Conservation (phyloP, 2,888 invertebrate genomes). For the Acanthosepion esculentum region DNA sequence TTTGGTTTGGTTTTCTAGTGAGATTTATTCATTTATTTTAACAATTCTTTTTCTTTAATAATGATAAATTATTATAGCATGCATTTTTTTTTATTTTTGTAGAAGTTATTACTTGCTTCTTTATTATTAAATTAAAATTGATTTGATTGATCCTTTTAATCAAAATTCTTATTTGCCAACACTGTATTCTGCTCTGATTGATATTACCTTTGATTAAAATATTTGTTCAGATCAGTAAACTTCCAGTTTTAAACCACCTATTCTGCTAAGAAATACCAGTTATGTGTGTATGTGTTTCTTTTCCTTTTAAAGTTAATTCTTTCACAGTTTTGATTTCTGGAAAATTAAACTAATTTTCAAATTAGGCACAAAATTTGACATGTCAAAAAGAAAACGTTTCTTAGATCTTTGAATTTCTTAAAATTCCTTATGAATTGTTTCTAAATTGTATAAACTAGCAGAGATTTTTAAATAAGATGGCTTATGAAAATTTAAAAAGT, state of each 20-base stretch:
- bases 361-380: too few relatives aligned
- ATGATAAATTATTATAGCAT: background rate
- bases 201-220: background rate
- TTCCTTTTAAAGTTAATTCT: background rate
- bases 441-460: too few relatives aligned
- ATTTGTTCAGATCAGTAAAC: background rate
- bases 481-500: too few relatives aligned
- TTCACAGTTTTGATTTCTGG: too few relatives aligned
- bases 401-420: too few relatives aligned
- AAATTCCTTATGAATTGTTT: too few relatives aligned
- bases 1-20: background rate
- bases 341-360: too few relatives aligned
- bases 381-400: too few relatives aligned
- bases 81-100: background rate
- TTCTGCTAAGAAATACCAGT: background rate
- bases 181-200: background rate
- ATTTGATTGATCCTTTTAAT: background rate
- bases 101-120: background rate
- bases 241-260: background rate
- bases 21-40: background rate
- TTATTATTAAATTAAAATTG: background rate
- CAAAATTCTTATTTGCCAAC: background rate
- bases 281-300: background rate
- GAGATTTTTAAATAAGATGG: too few relatives aligned
- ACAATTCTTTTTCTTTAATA: too few relatives aligned